Percentiles rank a stretch among this genome's conserved stretches.
phyloP scores from a whole-genome alignment of 2,113 vertebrate species.

The Brachyistius frenatus region DNA sequence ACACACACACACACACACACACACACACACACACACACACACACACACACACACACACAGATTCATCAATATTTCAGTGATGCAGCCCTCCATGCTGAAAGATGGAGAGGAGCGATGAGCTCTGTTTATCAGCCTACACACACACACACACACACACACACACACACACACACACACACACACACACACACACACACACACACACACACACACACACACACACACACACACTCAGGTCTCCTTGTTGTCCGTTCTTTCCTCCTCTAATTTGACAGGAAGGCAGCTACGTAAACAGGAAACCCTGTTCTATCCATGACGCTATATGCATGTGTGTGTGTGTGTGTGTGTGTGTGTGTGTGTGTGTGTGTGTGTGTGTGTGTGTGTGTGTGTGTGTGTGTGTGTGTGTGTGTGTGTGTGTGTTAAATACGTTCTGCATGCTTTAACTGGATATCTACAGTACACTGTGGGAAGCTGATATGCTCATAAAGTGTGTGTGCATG shows the following conservation, averaged over 20 bases:
- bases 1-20: conserved; percentile 26
- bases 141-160: conserved; percentile 32
- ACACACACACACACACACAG: conserved; percentile 39
- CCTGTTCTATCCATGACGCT: conserved; percentile 39
- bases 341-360: conserved; percentile 5
- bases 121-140: conserved; percentile 25
- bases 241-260: background rate
- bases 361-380: conserved; percentile 4
- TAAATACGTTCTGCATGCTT: background rate
- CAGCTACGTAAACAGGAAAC: conserved; percentile 69
- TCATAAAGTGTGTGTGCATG: background rate
- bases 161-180: conserved; percentile 32
- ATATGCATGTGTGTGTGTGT: background rate
- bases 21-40: conserved; percentile 30
- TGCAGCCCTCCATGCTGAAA: conserved; percentile 63
- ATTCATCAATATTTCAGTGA: conserved; percentile 84
- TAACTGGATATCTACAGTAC: background rate
- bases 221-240: background rate
- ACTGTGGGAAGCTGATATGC: conserved; percentile 11
- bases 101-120: conserved; percentile 59
- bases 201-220: conserved; percentile 43
- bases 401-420: conserved; percentile 19
- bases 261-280: conserved; percentile 51
- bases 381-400: background rate
- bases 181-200: conserved; percentile 30